Conservation (phyloP, 1,140 invertebrate genomes). For the Ceratosolen solmsi region DNA sequence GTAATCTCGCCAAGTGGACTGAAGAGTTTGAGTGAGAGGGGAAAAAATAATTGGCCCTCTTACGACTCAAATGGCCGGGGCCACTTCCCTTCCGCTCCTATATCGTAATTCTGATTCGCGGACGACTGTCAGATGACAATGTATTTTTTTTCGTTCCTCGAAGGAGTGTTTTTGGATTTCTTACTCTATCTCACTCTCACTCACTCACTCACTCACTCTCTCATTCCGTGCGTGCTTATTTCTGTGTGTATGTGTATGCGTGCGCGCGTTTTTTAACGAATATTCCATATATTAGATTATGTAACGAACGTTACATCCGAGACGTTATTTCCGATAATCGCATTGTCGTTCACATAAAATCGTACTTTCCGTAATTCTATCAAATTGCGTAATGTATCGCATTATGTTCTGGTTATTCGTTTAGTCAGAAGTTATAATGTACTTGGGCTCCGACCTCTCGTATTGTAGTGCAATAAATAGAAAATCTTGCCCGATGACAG, state of each 20-base stretch:
- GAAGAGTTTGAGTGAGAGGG: neutral
- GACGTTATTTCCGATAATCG: neutral
- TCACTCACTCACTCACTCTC: too few relatives aligned
- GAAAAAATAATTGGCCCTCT: conserved; percentile 36
- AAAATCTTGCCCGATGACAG: neutral
- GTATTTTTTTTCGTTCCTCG: neutral
- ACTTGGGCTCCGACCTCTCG: neutral
- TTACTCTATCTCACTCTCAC: too few relatives aligned
- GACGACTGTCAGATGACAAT: conserved; percentile 14
- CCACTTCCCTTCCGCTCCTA: neutral
- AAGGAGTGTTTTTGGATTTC: too few relatives aligned
- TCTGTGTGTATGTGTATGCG: too few relatives aligned
- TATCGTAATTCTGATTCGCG: neutral
- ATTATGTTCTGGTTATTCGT: neutral
- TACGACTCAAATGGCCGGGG: neutral
- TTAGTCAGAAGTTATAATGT: neutral
- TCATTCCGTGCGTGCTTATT: too few relatives aligned
- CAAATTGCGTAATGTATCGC: neutral
- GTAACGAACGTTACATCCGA: neutral
- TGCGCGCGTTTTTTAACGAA: too few relatives aligned
- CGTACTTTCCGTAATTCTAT: neutral
- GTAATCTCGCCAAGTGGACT: conserved; percentile 32
- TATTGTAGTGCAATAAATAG: neutral
- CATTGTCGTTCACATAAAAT: neutral
- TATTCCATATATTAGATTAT: neutral